A percentile compares a stretch with the other conserved stretches of the same genome.
Evolutionary conservation across 2,113 vertebrate species (phyloP).

Genomic region (cat (Felis catus)): DNA sequence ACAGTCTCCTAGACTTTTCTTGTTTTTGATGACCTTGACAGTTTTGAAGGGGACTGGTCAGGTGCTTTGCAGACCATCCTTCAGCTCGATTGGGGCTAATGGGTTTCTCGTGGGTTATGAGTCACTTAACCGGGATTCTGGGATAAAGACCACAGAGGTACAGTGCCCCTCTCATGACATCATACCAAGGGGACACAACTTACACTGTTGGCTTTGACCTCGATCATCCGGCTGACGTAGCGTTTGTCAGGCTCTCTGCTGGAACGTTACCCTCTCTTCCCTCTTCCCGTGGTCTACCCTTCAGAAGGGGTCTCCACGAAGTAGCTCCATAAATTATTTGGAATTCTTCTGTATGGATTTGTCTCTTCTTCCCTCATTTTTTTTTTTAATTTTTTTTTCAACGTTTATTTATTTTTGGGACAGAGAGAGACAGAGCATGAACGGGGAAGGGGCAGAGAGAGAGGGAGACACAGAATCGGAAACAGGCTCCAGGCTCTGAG

Average conservation of each 20-base stretch:
- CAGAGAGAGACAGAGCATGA: too few species aligned
- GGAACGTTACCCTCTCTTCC: not conserved
- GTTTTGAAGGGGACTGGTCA: fast-evolving
- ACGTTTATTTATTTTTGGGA: too few species aligned
- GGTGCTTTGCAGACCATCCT: fast-evolving
- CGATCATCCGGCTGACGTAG: not conserved
- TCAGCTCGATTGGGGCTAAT: fast-evolving
- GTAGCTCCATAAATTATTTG: not conserved
- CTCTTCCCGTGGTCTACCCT: fast-evolving
- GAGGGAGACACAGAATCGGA: too few species aligned
- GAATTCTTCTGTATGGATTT: not conserved
- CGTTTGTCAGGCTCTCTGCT: not conserved
- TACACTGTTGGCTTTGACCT: not conserved
- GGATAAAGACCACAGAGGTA: not conserved
- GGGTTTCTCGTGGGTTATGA: not conserved
- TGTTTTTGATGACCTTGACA: too few species aligned
- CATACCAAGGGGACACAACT: not conserved
- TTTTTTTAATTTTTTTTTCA: too few species aligned
- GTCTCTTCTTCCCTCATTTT: not conserved
- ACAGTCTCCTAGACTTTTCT: fast-evolving
- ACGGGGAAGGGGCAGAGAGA: too few species aligned
- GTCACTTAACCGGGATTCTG: not conserved
- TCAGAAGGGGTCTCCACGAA: not conserved
- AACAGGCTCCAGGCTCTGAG: too few species aligned
- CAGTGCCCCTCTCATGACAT: fast-evolving